These are phyloP conservation scores for Sternarchorhynchus goeldii DNA, from an alignment of 2,797 vertebrate species.

Conservation along the genomic window DNA sequence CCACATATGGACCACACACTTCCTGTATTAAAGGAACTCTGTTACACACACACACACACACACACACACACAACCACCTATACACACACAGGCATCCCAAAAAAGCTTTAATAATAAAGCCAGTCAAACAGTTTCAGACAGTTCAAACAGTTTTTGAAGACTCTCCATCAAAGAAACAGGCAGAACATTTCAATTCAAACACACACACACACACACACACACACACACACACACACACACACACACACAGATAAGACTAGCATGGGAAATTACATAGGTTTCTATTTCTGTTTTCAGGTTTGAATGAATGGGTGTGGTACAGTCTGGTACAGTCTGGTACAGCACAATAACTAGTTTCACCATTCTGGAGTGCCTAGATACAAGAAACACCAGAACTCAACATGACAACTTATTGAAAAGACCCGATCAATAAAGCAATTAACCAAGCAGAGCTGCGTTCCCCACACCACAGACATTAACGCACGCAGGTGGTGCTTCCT, in stretches of 20 bases:
- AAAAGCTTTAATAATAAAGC: neutral
- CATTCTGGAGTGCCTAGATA: conserved; percentile 26
- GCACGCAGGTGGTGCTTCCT: no score
- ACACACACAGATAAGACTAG: conserved; percentile 57
- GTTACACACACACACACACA: neutral
- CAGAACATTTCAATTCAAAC: conserved; percentile 6
- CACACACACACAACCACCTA: conserved; percentile 6
- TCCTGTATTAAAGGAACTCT: conserved; percentile 4
- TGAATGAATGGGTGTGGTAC: conserved; percentile 39
- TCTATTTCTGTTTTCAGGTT: conserved; percentile 65
- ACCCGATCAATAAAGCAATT: no score
- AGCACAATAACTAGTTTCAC: conserved; percentile 34
- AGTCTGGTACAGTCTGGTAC: conserved; percentile 25
- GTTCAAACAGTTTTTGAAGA: no score
- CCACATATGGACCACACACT: conserved; percentile 6
- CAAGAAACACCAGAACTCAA: conserved; percentile 27
- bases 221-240: no score
- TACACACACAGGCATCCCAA: conserved; percentile 8
- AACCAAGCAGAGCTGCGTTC: no score
- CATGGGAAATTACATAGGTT: conserved; percentile 70
- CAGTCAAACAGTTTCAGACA: neutral
- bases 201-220: conserved; percentile 51
- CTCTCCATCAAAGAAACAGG: neutral
- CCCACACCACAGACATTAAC: no score
- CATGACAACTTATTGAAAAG: conserved; percentile 27